Conservation (phyloP, 2,797 vertebrate species). For the Telmatherina bonti region DNA sequence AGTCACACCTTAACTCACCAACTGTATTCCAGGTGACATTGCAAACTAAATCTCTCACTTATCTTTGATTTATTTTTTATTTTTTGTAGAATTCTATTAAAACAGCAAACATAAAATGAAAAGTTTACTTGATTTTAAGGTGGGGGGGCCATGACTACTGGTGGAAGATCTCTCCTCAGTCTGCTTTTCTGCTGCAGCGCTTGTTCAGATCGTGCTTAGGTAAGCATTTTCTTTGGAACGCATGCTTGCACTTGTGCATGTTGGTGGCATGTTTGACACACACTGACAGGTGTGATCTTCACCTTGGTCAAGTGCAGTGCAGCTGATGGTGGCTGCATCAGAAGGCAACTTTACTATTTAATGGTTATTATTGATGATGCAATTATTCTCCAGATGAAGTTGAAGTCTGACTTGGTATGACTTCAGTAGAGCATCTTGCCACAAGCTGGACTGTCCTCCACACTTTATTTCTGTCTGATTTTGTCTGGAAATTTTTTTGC, state of each 20-base stretch:
- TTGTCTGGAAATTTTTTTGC: too few relatives aligned
- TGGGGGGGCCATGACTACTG: background rate
- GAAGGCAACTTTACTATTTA: constrained; percentile 76
- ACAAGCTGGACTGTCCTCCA: constrained; percentile 22
- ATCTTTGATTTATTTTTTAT: constrained; percentile 5
- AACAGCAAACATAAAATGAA: background rate
- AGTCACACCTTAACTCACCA: constrained; percentile 49
- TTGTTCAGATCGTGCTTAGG: background rate
- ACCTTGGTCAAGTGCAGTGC: constrained; percentile 77
- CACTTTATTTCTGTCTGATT: constrained; percentile 6
- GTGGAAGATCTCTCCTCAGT: background rate
- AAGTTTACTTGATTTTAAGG: background rate
- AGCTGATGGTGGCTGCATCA: constrained; percentile 78
- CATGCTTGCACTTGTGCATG: constrained; percentile 20
- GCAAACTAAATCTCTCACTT: constrained; percentile 24
- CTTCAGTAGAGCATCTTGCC: constrained; percentile 48
- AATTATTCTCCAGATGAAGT: constrained; percentile 75
- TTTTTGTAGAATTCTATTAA: too few relatives aligned
- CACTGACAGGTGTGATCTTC: constrained; percentile 58
- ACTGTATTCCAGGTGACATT: constrained; percentile 37
- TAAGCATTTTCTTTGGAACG: constrained; percentile 4
- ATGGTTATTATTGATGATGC: constrained; percentile 79
- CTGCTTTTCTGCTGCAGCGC: background rate
- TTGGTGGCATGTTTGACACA: constrained; percentile 61
- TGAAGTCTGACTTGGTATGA: constrained; percentile 57